phyloP scores from a whole-genome alignment of 2,113 vertebrate species.

The Clupea harengus region DNA sequence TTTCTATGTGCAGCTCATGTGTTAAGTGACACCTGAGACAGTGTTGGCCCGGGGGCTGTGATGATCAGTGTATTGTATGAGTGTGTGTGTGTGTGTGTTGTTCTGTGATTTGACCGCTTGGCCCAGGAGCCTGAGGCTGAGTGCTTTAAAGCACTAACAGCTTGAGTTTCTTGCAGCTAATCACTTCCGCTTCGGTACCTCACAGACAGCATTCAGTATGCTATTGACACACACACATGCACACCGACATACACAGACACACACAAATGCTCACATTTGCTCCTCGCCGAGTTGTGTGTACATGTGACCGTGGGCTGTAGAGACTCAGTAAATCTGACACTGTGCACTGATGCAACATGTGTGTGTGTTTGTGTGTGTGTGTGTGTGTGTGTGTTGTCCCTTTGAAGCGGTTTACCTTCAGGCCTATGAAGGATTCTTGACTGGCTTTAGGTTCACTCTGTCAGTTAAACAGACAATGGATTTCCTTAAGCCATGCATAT shows the following conservation, averaged over 20 bases:
- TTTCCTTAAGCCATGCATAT: not conserved
- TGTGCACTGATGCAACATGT: too few species aligned
- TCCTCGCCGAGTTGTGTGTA: not conserved
- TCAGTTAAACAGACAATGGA: not conserved
- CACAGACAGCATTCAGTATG: not conserved
- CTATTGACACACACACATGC: not conserved
- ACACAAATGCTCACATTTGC: not conserved
- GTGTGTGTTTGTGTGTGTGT: not conserved
- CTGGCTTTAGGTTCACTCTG: not conserved
- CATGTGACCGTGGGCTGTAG: not conserved
- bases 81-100: not conserved
- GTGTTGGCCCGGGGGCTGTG: not conserved
- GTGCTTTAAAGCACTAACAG: not conserved
- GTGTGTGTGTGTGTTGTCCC: not conserved
- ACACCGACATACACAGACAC: not conserved
- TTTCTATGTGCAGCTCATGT: not conserved
- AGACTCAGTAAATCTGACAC: not conserved
- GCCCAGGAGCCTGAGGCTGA: not conserved
- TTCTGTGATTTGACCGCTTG: not conserved
- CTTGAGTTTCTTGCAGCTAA: not conserved
- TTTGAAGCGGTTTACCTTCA: not conserved
- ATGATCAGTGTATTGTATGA: not conserved
- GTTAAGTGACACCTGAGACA: conserved; percentile 12
- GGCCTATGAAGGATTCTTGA: not conserved
- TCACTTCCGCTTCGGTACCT: not conserved